Percentiles rank a stretch among this genome's conserved stretches.
phyloP scores from a whole-genome alignment of 2,797 vertebrate genomes.

The Oreochromis grahami region DNA sequence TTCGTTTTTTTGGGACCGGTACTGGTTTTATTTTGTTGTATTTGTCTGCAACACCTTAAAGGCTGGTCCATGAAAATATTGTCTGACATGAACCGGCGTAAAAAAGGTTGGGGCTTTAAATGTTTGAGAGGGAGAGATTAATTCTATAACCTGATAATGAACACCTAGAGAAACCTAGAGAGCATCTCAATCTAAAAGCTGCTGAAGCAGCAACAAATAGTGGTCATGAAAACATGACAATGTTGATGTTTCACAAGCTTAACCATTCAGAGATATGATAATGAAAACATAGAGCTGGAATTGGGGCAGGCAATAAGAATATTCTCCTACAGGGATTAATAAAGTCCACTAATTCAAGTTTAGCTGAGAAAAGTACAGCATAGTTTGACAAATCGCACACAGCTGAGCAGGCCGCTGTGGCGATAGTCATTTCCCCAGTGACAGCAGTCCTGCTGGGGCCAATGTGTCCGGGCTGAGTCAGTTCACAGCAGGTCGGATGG shows the following conservation, averaged over 20 bases:
- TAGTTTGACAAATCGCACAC: neutral
- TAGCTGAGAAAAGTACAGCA: neutral
- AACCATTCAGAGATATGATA: neutral
- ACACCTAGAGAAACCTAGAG: neutral
- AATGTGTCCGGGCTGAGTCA: slow-evolving; percentile 56
- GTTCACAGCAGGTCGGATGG: slow-evolving; percentile 49
- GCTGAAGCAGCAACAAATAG: neutral
- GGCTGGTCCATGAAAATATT: fast-evolving
- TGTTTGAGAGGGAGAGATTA: neutral
- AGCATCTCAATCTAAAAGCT: neutral
- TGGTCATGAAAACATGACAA: neutral
- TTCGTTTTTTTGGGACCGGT: fast-evolving
- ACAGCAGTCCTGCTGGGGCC: slow-evolving; percentile 44
- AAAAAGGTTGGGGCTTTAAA: neutral
- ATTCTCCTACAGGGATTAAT: neutral
- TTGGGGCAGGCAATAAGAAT: neutral
- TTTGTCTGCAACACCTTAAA: neutral
- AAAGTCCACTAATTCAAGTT: neutral
- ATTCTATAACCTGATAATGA: fast-evolving
- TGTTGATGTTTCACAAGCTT: fast-evolving
- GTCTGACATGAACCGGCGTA: fast-evolving
- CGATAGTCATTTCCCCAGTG: slow-evolving; percentile 25
- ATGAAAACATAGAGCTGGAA: neutral
- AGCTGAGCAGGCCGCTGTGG: neutral
- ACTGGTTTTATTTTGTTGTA: fast-evolving